Conservation (phyloP, 2,888 invertebrate species). For the Chymomyza caudatula region DNA sequence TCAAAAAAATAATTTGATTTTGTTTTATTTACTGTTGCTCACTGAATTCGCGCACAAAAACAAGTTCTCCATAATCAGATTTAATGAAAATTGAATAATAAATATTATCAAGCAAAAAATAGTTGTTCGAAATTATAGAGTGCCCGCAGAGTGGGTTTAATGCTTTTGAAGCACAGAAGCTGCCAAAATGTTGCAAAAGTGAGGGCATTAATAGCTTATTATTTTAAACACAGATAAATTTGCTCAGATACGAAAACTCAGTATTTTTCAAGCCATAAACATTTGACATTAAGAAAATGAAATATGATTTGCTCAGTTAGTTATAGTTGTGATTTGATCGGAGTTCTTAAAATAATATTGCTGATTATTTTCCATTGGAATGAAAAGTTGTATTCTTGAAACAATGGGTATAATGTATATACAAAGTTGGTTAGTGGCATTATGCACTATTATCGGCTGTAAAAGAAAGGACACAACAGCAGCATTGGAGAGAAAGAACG, state of each 20-base stretch:
- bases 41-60: conserved; percentile 32
- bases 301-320: not conserved
- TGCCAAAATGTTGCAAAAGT: not conserved
- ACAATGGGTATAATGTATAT: too few species aligned
- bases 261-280: not conserved
- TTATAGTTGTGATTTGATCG: not conserved
- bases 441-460: too few species aligned
- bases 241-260: not conserved
- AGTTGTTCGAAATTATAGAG: conserved; percentile 49
- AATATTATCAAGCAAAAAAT: conserved; percentile 60
- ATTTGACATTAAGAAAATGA: not conserved
- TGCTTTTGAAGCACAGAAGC: not conserved
- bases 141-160: not conserved
- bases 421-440: too few species aligned
- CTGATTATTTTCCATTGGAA: too few species aligned
- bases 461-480: too few species aligned
- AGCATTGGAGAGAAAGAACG: too few species aligned
- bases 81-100: conserved; percentile 71
- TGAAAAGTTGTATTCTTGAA: too few species aligned
- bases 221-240: not conserved
- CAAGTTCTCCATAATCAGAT: conserved; percentile 60
- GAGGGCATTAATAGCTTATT: not conserved
- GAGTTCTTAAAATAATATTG: not conserved
- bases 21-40: conserved; percentile 10
- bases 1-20: conserved; percentile 66